A percentile compares a stretch with the other conserved stretches of the same genome.
phyloP scores from a whole-genome alignment of 2,113 vertebrate species.

The Microcebus jonahi region DNA sequence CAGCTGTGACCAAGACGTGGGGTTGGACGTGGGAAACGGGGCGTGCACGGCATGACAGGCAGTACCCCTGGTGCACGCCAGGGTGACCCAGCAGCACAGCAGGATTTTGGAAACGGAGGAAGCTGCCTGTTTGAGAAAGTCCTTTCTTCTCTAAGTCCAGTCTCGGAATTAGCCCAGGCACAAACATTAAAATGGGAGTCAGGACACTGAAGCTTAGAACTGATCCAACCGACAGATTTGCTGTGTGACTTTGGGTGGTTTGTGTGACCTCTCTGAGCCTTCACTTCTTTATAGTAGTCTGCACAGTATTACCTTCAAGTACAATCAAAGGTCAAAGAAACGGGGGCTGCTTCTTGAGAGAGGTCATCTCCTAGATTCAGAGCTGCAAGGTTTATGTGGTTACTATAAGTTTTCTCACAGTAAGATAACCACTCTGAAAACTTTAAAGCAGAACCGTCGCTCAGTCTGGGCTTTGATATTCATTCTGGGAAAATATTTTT shows the following conservation, averaged over 20 bases:
- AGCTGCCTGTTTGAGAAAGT: background rate
- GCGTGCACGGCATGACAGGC: background rate
- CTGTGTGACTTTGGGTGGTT: background rate
- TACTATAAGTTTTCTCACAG: background rate
- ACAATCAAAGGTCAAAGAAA: background rate
- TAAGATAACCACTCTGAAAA: background rate
- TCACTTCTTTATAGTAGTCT: background rate
- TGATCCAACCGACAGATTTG: background rate
- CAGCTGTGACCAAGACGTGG: background rate
- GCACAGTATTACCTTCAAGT: background rate
- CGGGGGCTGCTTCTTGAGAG: background rate
- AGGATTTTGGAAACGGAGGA: background rate
- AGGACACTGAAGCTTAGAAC: background rate
- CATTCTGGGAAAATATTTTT: background rate
- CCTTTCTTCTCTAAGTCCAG: background rate
- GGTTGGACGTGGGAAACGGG: rapidly evolving
- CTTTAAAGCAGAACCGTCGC: background rate
- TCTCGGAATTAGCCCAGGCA: background rate
- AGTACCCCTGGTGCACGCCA: background rate
- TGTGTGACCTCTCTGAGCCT: background rate
- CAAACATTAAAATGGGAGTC: background rate
- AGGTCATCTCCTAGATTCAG: background rate
- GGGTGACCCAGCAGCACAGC: background rate
- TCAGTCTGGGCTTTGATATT: background rate
- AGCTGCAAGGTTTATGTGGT: background rate